Conservation (phyloP, 2,797 vertebrate species). For the Enteromius mattozi region DNA sequence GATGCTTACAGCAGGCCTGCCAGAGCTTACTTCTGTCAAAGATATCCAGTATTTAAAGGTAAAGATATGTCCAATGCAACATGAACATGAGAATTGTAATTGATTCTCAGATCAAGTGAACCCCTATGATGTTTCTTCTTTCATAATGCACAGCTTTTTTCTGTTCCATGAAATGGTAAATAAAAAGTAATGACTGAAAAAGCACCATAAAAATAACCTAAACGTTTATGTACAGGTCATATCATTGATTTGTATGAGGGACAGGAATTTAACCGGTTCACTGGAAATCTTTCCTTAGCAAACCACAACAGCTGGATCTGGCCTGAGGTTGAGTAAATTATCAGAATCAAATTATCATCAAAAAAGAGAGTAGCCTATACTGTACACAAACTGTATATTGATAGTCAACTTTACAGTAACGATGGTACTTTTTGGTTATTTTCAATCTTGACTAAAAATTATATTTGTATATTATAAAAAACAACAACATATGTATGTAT, state of each 20-base stretch:
- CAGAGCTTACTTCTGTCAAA: conserved; percentile 95
- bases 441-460: neutral
- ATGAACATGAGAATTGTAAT: neutral
- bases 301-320: neutral
- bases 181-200: neutral
- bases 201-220: neutral
- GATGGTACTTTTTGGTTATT: neutral
- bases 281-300: neutral
- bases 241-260: neutral
- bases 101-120: neutral
- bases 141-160: neutral
- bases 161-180: neutral
- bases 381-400: neutral
- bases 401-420: neutral
- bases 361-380: neutral
- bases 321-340: neutral
- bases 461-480: neutral
- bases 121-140: neutral
- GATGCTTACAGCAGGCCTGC: conserved; percentile 97
- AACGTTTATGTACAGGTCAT: neutral
- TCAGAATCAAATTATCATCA: neutral
- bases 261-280: neutral
- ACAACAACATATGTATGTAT: too few species aligned
- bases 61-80: conserved; percentile 44
- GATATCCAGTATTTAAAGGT: conserved; percentile 99